Evolutionary conservation across 2,113 vertebrate species (phyloP), one percentile per base, ranked within the genome.

Genomic region (Micronycteris hirsuta): DNA sequence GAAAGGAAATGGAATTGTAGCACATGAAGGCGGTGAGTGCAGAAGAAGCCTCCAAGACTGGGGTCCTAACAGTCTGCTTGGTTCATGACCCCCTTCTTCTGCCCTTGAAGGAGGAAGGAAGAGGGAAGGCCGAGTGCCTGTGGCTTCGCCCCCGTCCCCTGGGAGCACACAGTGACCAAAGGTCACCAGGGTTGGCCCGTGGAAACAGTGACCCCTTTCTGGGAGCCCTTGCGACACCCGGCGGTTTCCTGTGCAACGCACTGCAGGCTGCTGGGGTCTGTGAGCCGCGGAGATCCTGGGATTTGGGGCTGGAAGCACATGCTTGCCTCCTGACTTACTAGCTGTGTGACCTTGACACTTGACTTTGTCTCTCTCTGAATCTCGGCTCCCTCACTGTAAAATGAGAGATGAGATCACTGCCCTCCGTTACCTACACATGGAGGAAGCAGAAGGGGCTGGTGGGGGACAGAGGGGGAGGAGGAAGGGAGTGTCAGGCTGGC

Each of bases 191-290:
- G 12, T 63, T 54, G 45, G 74, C 73, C 54, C 33, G 2, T 91
- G 95, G 96, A 97, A 92, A 97, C 36, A 2, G 14, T 85, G 94
- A 88, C 71, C 76, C 84, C 68, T 92, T 92, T 73, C 89, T 91
- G 78, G 73, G 82, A 78, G 81, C 49, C 15, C 22, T 76, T 95
- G 87, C 81, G 49, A 97, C 81, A 94, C 77, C 43, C 3, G 5
- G 68, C 8, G 10, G 70, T 89, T 93, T 96, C 65, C 94, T 49
- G 58, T 7, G 38, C 49, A 67, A 56, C 3, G 2, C 58, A 28
- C 73, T 84, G n/a, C 7, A 36, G 36, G 76, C 67, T 20, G n/a
- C n/a, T 70, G 67, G 92, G 31, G 61, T n/a, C 58, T 74, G 38
- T 19, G 68, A 82, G 82, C 67, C 12, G 38, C 1, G 78, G 45